Evolutionary conservation across 1,140 invertebrate species (phyloP), one percentile per base, ranked within the genome.

Genomic region (Pseudomyrmex sp.): DNA sequence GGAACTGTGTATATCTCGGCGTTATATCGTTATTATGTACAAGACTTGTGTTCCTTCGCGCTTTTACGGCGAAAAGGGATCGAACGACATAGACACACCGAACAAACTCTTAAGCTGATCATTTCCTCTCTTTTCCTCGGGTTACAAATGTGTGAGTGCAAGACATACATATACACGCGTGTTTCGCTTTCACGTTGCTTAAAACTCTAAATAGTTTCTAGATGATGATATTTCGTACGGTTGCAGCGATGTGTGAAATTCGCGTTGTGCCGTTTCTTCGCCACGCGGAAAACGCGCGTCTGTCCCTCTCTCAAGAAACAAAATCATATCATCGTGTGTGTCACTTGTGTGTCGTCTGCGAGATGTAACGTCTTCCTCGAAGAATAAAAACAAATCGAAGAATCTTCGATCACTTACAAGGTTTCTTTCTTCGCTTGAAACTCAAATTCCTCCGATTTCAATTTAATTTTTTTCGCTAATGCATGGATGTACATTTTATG

Each of bases 1-100:
- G 87, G 77, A 88, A 77, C 77, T 83, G 83, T 79, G 82, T 79
- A 58, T 88, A 85, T 79, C 86, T 88, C 86, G 83, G 62, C 65
- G 44, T 80, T 83, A 61, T 82, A 58, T 35, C 87, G 76, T 73
- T 54, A 80, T 56, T 79, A 88, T 88, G 46, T 88, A 88, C 87
- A 88, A 35, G 65, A 80, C 44, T 75, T 75, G 46, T 73, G 62
- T 85, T 85, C 23, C 86, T 85, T 18, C 72, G 48, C 62, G 20
- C 35, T 35, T 35, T 35, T 68, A 59, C 48, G 74, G 52, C 74
- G 62, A 54, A 79, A 52, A 76, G 70, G 72, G 58, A 85, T 73
- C 61, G 46, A 82, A 82, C 85, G 62, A 35, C 35, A 87, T 70
- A 75, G 73, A 85, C 20, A 66, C 70, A 88, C 84, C 82, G 75